Conservation (phyloP, 1,140 invertebrate species). For the Musca domestica region DNA sequence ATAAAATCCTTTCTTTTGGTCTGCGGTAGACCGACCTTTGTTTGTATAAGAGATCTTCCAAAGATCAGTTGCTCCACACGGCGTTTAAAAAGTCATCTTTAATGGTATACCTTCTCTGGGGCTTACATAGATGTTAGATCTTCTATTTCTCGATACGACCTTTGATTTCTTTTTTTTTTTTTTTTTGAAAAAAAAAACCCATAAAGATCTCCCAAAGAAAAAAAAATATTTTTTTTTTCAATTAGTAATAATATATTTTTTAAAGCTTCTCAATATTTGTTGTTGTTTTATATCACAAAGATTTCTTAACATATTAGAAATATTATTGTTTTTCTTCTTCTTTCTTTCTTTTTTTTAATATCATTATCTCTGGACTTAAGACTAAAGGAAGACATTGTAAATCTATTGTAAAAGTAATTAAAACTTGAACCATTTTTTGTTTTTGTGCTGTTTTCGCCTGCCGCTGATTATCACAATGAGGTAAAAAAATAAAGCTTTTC, state of each 20-base stretch:
- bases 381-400: constrained; percentile 18
- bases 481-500: too few species aligned
- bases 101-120: too few species aligned
- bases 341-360: neutral
- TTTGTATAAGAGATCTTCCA: too few species aligned
- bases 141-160: too few species aligned
- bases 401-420: neutral
- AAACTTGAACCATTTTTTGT: neutral
- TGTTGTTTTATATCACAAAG: constrained; percentile 10
- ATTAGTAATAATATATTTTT: neutral
- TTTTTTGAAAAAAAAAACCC: too few species aligned
- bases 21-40: too few species aligned
- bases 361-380: neutral
- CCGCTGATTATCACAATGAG: constrained; percentile 7
- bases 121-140: too few species aligned
- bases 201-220: neutral
- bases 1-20: too few species aligned
- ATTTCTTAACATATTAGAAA: neutral
- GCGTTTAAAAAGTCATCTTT: too few species aligned
- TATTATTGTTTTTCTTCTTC: neutral
- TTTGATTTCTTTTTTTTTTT: too few species aligned
- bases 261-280: neutral
- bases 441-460: too few species aligned
- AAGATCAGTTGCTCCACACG: too few species aligned
- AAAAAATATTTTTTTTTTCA: constrained; percentile 11